Evolutionary conservation across 2,888 invertebrate species (phyloP), one percentile per base, ranked within the genome.

Genomic region (Xestobium rufovillosum): DNA sequence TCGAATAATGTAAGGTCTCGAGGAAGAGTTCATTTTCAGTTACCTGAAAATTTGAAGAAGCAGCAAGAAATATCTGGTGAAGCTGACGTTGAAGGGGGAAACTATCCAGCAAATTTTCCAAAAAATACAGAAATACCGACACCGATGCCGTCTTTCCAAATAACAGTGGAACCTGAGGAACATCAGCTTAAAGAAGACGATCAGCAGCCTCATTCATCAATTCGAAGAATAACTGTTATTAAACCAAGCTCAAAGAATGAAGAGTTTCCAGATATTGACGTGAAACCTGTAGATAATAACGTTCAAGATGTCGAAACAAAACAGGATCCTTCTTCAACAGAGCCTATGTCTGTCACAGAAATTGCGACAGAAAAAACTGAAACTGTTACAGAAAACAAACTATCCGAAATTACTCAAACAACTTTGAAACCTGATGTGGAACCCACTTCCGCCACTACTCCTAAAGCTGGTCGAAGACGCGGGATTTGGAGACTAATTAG

Each of bases 401-500:
- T 25, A 16, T 32, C 37, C 23, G 23, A 17, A 17, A 33, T 14
- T n/a, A 26, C 17, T 31, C 10, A 39, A 42, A 46, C 47, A 3
- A 45, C 54, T n/a, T 8, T 19, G 6, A 19, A 19, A 19, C 23
- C 23, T 6, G n/a, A 19, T 48, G 43, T 42, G 51, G 42, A 61
- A 57, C 32, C 55, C 46, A 39, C 41, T 3, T 38, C 36, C 1
- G 11, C 39, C 26, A 42, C 30, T 26, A 47, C 39, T 32, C 41
- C 45, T 14, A 45, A 47, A 17, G 11, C 26, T 4, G 51, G 63
- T 3, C 65, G 71, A 39, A 73, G 81, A 40, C 75, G 81, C 43
- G 83, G 85, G 34, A 77, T 79, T 52, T 84, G 86, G 78, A 82
- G 82, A 52, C 75, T 81, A 45, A 76, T 83, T 0, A 77, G 79